Percentiles rank a stretch among this genome's conserved stretches.
phyloP scores from a whole-genome alignment of 2,113 vertebrate genomes.

The Microtus oregoni region DNA sequence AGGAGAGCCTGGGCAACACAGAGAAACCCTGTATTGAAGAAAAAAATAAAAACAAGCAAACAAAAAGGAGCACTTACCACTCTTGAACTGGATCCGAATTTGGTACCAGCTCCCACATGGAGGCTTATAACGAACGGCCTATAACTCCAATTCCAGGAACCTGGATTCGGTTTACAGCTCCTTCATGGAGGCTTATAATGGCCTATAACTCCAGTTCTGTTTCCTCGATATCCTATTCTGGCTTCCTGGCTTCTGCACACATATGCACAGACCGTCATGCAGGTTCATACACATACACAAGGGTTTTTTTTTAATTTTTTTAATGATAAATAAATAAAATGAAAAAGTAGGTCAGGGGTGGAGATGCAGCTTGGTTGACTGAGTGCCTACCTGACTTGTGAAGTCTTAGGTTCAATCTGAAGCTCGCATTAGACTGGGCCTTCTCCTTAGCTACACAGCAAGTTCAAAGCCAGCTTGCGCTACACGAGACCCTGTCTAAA shows the following conservation, averaged over 20 bases:
- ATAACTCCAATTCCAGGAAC: not conserved
- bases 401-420: not conserved
- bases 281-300: not conserved
- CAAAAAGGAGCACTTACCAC: too few relatives aligned
- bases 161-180: not conserved
- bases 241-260: not conserved
- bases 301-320: not conserved
- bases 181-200: not conserved
- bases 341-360: not conserved
- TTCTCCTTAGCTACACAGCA: not conserved
- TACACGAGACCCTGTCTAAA: not conserved
- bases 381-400: not conserved
- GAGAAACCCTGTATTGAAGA: too few relatives aligned
- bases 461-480: not conserved
- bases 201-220: not conserved
- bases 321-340: not conserved
- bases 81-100: not conserved
- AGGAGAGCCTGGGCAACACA: not conserved
- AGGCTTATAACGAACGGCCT: not conserved
- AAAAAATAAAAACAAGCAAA: not conserved
- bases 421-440: not conserved
- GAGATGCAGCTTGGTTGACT: not conserved
- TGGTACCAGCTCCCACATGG: not conserved
- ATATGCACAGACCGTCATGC: not conserved
- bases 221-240: not conserved